These are phyloP conservation scores for Dipodomys merriami DNA, from an alignment of 2,113 vertebrate genomes.

Conservation along the genomic window DNA sequence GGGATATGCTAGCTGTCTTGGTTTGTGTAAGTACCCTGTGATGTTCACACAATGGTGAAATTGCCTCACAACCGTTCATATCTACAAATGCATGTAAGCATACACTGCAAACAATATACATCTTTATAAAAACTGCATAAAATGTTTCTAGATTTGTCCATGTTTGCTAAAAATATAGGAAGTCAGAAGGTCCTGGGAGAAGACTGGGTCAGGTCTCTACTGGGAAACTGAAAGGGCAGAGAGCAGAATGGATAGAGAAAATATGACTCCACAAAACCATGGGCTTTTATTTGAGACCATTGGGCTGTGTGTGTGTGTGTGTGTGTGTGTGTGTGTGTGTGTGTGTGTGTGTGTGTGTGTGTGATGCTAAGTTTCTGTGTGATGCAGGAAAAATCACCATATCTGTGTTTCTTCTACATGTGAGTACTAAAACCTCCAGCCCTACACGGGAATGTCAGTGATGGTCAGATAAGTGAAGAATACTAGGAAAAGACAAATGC, in stretches of 20 bases:
- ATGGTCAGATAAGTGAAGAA: neutral
- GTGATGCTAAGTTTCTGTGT: neutral
- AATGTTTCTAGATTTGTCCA: neutral
- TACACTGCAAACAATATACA: neutral
- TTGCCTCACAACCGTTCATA: neutral
- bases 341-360: no score
- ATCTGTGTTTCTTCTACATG: conserved; percentile 26
- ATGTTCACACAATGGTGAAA: neutral
- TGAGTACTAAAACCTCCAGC: neutral
- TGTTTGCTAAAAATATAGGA: neutral
- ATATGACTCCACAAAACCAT: neutral
- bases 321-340: no score
- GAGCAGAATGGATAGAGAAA: neutral
- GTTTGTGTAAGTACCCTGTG: neutral
- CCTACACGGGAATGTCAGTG: neutral
- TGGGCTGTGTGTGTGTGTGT: neutral
- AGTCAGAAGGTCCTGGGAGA: neutral
- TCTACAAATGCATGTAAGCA: neutral
- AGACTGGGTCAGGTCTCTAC: neutral
- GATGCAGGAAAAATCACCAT: neutral
- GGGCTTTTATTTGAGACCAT: neutral
- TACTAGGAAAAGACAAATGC: neutral
- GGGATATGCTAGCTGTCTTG: neutral
- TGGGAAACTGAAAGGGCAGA: neutral
- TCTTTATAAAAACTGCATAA: neutral